Evolutionary conservation across 2,888 invertebrate genomes (phyloP).

Genomic region (Tanypteryx hageni): DNA sequence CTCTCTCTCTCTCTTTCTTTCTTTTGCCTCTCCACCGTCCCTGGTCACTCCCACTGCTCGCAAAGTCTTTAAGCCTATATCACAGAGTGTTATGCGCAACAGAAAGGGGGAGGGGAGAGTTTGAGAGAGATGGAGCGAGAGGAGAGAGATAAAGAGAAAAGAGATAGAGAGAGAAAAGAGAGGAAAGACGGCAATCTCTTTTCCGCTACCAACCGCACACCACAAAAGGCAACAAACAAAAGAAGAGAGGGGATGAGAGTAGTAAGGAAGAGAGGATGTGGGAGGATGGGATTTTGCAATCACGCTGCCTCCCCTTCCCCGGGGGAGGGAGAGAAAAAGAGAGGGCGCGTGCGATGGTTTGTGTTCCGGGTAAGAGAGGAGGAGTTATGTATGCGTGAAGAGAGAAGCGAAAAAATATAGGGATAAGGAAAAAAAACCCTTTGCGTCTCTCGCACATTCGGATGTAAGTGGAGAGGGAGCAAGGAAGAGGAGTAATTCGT

Average conservation of each 20-base stretch:
- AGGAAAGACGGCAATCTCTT: neutral
- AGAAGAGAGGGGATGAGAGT: no score
- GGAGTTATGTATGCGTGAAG: neutral
- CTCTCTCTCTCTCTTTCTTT: neutral
- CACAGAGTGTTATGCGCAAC: conserved; percentile 15
- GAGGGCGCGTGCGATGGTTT: conserved; percentile 13
- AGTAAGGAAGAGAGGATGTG: neutral
- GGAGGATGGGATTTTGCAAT: conserved; percentile 27
- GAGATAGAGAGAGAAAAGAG: no score
- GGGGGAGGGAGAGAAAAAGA: neutral
- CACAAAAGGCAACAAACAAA: conserved; percentile 10
- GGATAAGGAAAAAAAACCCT: conserved; percentile 39
- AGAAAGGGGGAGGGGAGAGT: neutral
- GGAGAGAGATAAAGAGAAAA: no score
- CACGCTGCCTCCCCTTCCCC: neutral
- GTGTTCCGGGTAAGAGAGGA: neutral
- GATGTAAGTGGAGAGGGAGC: neutral
- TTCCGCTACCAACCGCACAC: conserved; percentile 1
- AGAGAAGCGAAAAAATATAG: neutral
- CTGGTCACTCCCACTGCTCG: neutral
- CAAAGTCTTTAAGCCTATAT: conserved; percentile 23
- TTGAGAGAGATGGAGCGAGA: neutral
- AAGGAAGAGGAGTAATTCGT: neutral
- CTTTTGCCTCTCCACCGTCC: neutral
- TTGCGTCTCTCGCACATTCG: conserved; percentile 37